phyloP scores from a whole-genome alignment of 1,140 invertebrate species.

The Apocrypta bakeri region DNA sequence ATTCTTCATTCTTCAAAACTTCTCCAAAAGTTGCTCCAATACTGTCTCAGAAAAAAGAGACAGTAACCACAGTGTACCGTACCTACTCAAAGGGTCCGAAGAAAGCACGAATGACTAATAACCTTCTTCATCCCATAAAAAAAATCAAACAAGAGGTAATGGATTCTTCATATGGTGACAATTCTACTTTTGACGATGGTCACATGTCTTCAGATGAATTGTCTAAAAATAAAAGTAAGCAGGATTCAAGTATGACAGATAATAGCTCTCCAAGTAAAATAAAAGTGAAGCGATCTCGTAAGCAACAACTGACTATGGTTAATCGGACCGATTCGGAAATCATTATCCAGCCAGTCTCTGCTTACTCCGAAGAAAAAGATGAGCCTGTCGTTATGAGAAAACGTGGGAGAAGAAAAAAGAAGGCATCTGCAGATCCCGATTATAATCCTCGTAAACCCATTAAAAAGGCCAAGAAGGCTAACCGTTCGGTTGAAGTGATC shows the following conservation, averaged over 20 bases:
- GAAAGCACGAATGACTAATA: slow-evolving; percentile 24
- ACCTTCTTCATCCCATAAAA: slow-evolving; percentile 16
- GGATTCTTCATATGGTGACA: slow-evolving; percentile 21
- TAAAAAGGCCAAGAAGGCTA: slow-evolving; percentile 59
- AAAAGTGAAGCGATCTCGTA: slow-evolving; percentile 68
- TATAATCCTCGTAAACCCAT: slow-evolving; percentile 56
- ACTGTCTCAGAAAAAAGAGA: not conserved
- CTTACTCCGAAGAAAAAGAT: slow-evolving; percentile 64
- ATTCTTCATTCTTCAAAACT: not conserved
- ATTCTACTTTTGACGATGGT: slow-evolving; percentile 10
- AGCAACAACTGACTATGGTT: slow-evolving; percentile 69
- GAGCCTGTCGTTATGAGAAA: slow-evolving; percentile 55
- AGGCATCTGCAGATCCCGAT: slow-evolving; percentile 57
- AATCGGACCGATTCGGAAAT: slow-evolving; percentile 72
- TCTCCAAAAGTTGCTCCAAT: not conserved
- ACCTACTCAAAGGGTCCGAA: slow-evolving; percentile 32
- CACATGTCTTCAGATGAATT: slow-evolving; percentile 23
- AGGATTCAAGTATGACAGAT: not conserved
- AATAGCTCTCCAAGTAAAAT: not conserved
- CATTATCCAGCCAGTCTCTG: slow-evolving; percentile 69
- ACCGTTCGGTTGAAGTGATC: slow-evolving; percentile 68
- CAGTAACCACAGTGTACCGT: not conserved
- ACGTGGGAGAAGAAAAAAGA: slow-evolving; percentile 62
- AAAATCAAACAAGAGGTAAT: slow-evolving; percentile 38
- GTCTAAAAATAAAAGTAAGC: not conserved